phyloP scores from a whole-genome alignment of 2,888 invertebrate genomes.

The Pediacus dermestoides region DNA sequence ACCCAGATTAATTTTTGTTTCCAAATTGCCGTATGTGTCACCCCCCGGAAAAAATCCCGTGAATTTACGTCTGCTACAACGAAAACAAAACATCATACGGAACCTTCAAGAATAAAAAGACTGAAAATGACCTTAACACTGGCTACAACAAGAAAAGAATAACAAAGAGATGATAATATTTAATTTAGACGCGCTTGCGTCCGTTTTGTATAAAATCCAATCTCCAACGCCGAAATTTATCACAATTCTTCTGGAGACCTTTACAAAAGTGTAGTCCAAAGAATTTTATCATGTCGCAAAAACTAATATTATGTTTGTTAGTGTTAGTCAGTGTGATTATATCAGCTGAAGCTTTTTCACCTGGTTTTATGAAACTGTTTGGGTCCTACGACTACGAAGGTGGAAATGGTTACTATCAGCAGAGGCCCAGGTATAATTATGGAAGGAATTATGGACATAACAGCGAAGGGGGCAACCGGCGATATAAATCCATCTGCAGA shows the following conservation, averaged over 20 bases:
- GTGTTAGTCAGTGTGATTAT: not conserved
- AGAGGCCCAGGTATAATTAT: slow-evolving; percentile 17
- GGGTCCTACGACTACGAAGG: no score
- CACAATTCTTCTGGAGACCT: not conserved
- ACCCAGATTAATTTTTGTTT: no score
- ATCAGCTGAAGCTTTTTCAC: not conserved
- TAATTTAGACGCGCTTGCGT: slow-evolving; percentile 15
- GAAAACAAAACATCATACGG: no score
- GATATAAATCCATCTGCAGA: slow-evolving; percentile 68
- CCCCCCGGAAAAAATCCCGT: no score
- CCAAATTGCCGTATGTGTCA: no score
- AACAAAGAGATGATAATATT: slow-evolving; percentile 18
- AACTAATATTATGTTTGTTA: not conserved
- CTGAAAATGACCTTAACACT: slow-evolving; percentile 18
- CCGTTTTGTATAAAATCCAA: not conserved
- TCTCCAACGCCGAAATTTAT: not conserved
- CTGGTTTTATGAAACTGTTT: no score
- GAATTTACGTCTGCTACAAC: no score
- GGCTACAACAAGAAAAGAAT: slow-evolving; percentile 12
- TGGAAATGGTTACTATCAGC: slow-evolving; percentile 11
- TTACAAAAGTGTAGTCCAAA: not conserved
- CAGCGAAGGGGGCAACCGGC: slow-evolving; percentile 49
- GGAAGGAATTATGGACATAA: slow-evolving; percentile 27
- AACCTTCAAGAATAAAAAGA: no score
- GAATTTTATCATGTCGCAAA: not conserved